A percentile compares a stretch with the other conserved stretches of the same genome.
phyloP scores from a whole-genome alignment of 2,888 invertebrate genomes.

The Saturnia pavonia region DNA sequence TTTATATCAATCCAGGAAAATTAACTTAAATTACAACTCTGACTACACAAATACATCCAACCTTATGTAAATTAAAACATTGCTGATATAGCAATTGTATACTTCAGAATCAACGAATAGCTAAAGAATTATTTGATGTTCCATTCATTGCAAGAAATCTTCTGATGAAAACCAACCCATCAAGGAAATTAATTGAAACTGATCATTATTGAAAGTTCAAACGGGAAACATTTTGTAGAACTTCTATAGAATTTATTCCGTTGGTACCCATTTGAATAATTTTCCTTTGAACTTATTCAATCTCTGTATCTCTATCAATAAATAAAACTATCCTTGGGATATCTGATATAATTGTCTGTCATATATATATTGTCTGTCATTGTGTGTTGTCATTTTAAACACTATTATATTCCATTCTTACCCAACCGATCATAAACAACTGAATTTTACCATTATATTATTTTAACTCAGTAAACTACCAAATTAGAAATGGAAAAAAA shows the following conservation, averaged over 20 bases:
- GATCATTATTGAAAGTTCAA: constrained; percentile 6
- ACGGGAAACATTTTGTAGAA: not conserved
- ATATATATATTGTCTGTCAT: too few relatives aligned
- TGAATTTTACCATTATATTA: too few relatives aligned
- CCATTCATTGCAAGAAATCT: not conserved
- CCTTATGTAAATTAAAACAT: not conserved
- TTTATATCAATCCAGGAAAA: too few relatives aligned
- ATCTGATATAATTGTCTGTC: too few relatives aligned
- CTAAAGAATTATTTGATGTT: not conserved
- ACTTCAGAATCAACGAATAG: not conserved
- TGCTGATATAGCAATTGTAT: not conserved
- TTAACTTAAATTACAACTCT: too few relatives aligned
- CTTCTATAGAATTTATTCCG: not conserved
- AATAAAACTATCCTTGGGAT: not conserved
- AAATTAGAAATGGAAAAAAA: too few relatives aligned
- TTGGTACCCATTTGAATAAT: not conserved
- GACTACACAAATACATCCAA: not conserved
- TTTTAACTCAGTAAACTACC: too few relatives aligned
- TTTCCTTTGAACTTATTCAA: not conserved
- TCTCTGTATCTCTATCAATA: not conserved
- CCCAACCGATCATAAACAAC: too few relatives aligned
- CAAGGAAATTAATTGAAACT: not conserved
- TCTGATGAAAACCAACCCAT: not conserved
- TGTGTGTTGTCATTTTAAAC: too few relatives aligned
- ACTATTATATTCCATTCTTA: too few relatives aligned